Conservation (phyloP, 1,140 invertebrate species). For the Oncopodura yosiiana region DNA sequence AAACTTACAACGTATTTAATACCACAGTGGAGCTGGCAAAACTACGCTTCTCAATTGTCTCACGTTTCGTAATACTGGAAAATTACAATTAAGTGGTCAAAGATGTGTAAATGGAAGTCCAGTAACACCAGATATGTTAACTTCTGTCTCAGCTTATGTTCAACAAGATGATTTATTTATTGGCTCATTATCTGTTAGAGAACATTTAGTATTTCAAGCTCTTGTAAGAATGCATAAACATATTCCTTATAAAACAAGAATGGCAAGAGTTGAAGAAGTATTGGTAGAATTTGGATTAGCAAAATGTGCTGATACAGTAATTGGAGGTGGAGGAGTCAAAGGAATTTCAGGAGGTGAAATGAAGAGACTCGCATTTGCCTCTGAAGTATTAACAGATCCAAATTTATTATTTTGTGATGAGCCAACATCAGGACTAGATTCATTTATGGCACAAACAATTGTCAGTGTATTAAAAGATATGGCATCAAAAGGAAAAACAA, state of each 20-base stretch:
- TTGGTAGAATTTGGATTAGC: conserved; percentile 59
- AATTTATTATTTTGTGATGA: conserved; percentile 80
- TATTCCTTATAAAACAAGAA: conserved; percentile 62
- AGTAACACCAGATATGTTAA: conserved; percentile 53
- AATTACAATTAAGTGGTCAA: conserved; percentile 60
- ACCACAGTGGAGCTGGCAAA: conserved; percentile 77
- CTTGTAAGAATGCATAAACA: conserved; percentile 81
- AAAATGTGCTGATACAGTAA: conserved; percentile 78
- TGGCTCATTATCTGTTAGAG: conserved; percentile 77
- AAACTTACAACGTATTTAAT: neutral
- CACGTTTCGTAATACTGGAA: conserved; percentile 62
- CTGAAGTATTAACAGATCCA: conserved; percentile 89
- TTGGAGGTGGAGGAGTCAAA: conserved; percentile 77
- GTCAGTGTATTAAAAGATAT: conserved; percentile 70
- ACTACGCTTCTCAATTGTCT: conserved; percentile 86
- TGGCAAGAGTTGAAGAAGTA: conserved; percentile 77
- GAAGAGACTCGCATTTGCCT: conserved; percentile 89
- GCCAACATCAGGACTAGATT: conserved; percentile 63
- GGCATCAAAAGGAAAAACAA: conserved; percentile 75
- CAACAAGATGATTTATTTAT: conserved; percentile 69
- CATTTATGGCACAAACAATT: conserved; percentile 83
- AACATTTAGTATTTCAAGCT: conserved; percentile 74
- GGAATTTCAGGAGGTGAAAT: conserved; percentile 92
- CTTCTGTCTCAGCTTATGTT: conserved; percentile 80
- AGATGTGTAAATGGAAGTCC: conserved; percentile 61